A percentile compares a stretch with the other conserved stretches of the same genome.
These are phyloP conservation scores for Peromyscus attwateri DNA, from an alignment of 2,797 vertebrate genomes.

Conservation along the genomic window DNA sequence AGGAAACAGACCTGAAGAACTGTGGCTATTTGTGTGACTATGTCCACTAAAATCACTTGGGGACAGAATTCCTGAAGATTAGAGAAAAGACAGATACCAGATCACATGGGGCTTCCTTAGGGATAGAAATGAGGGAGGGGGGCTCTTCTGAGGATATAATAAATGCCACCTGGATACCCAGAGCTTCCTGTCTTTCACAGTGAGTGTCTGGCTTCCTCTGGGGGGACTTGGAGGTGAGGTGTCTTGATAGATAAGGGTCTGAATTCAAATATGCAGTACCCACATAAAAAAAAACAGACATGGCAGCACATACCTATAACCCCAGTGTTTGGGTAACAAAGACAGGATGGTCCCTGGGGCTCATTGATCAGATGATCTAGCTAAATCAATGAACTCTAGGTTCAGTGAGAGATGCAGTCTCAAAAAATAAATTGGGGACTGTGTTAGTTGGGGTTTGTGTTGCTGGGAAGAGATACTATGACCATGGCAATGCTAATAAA, in stretches of 20 bases:
- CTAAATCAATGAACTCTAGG: not conserved
- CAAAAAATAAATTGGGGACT: not conserved
- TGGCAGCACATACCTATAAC: not conserved
- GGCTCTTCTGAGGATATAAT: not conserved
- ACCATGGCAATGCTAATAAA: not conserved
- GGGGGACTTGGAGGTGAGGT: not conserved
- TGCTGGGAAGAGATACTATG: not conserved
- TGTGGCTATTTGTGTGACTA: accelerated
- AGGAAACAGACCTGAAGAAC: accelerated
- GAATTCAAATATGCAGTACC: not conserved
- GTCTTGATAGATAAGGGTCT: not conserved
- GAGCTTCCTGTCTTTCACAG: not conserved
- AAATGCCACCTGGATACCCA: not conserved
- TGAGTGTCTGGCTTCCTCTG: not conserved
- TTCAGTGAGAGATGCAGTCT: not conserved
- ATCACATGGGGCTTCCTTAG: accelerated
- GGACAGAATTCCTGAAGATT: not conserved
- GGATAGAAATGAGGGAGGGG: accelerated
- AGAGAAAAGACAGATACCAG: not conserved
- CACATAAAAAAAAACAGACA: not conserved
- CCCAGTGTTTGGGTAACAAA: not conserved
- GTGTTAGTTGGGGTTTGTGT: not conserved
- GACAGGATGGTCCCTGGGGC: not conserved
- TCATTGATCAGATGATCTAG: not conserved
- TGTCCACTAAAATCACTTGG: accelerated